Conservation (phyloP, 2,888 invertebrate species). For the Agrotis ipsilon region DNA sequence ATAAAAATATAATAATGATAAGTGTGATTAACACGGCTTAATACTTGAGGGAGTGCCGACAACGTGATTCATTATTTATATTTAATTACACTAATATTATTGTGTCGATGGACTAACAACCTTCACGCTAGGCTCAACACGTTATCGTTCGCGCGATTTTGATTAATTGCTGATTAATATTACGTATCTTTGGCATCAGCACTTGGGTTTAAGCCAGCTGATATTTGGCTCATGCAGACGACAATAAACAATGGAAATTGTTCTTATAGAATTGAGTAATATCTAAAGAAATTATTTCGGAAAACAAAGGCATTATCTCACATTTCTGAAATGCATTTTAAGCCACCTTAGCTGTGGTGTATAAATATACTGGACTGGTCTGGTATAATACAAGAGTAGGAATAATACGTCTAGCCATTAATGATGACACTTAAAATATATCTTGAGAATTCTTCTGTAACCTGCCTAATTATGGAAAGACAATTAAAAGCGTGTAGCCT, state of each 20-base stretch:
- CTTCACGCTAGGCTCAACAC: constrained; percentile 26
- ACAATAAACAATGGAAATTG: not conserved
- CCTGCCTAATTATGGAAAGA: constrained; percentile 19
- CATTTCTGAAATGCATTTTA: not conserved
- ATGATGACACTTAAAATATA: constrained; percentile 14
- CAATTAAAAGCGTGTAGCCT: constrained; percentile 29
- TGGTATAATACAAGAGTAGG: not conserved
- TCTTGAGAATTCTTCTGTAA: constrained; percentile 19
- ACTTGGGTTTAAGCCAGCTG: constrained; percentile 42
- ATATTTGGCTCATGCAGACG: constrained; percentile 31
- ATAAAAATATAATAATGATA: constrained; percentile 31
- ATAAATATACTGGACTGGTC: not conserved
- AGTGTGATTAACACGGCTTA: constrained; percentile 32
- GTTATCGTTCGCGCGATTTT: constrained; percentile 38
- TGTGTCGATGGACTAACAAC: constrained; percentile 39
- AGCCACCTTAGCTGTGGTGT: not conserved
- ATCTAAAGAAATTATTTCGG: not conserved
- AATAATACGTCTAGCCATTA: not conserved
- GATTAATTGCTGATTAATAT: constrained; percentile 22
- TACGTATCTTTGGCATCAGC: constrained; percentile 33
- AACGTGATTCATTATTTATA: constrained; percentile 36
- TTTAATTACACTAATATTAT: constrained; percentile 49
- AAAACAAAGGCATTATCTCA: not conserved
- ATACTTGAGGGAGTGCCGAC: constrained; percentile 44
- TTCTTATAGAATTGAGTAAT: not conserved